These are phyloP conservation scores for Natator depressus DNA, from an alignment of 2,113 vertebrate species.

Conservation along the genomic window DNA sequence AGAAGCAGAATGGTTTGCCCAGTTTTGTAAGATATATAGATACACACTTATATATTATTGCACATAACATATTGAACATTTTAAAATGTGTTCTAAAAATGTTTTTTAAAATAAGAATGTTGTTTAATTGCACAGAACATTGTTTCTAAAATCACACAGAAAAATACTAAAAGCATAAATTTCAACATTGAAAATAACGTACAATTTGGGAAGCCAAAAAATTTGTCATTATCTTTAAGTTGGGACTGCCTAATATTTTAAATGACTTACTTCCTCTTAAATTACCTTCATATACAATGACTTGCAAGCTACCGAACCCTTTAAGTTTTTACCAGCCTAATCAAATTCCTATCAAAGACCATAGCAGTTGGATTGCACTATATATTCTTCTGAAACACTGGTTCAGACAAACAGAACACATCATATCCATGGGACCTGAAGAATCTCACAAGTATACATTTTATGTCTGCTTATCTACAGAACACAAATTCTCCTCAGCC, in stretches of 20 bases:
- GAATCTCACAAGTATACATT: neutral
- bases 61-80: neutral
- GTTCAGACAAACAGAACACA: conserved; percentile 2
- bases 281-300: neutral
- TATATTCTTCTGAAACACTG: neutral
- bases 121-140: neutral
- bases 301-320: conserved; percentile 7
- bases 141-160: neutral
- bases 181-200: neutral
- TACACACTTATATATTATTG: neutral
- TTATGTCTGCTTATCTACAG: neutral
- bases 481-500: neutral
- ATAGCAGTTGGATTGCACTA: conserved; percentile 28
- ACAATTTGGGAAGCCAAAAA: neutral
- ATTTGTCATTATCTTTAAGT: neutral
- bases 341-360: conserved; percentile 7
- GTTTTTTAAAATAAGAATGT: neutral
- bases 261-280: neutral
- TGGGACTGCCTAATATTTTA: conserved; percentile 8
- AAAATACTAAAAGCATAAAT: conserved; percentile 7
- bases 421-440: neutral
- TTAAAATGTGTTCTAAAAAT: neutral
- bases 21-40: neutral
- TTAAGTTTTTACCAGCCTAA: neutral
- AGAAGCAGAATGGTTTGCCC: neutral